A percentile compares a stretch with the other conserved stretches of the same genome.
These are phyloP conservation scores for Apocrypta bakeri DNA, from an alignment of 1,140 invertebrate genomes.

Conservation along the genomic window DNA sequence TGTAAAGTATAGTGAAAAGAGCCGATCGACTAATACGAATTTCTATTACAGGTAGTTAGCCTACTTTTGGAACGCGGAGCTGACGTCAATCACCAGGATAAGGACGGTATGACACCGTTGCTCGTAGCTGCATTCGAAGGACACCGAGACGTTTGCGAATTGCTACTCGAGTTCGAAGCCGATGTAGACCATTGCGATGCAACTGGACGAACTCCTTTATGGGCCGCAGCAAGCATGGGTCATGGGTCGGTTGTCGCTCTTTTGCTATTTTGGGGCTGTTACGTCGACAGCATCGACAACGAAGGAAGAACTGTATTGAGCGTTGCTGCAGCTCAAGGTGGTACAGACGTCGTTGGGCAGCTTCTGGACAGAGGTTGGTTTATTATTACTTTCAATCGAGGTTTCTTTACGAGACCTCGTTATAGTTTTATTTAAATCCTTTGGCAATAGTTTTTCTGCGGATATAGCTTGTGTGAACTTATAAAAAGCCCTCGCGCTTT, in stretches of 20 bases:
- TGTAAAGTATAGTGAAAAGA: not conserved
- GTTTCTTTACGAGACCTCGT: not conserved
- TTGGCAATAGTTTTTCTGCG: not conserved
- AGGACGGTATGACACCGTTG: constrained; percentile 94
- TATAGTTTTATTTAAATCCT: not conserved
- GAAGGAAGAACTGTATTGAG: constrained; percentile 93
- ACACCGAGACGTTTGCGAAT: constrained; percentile 88
- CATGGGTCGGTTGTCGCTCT: constrained; percentile 87
- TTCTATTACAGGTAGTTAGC: constrained; percentile 77
- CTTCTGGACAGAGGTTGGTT: constrained; percentile 85
- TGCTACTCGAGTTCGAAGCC: constrained; percentile 89
- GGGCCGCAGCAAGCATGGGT: constrained; percentile 90
- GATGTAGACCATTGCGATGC: constrained; percentile 90
- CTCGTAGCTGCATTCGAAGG: constrained; percentile 96
- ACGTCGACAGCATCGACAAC: constrained; percentile 91
- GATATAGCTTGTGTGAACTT: not conserved
- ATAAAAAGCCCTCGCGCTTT: not conserved
- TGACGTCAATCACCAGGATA: constrained; percentile 90
- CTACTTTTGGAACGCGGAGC: constrained; percentile 90
- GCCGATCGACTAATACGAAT: not conserved
- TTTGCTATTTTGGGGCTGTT: constrained; percentile 91
- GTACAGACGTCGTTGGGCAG: constrained; percentile 87
- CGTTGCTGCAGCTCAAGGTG: constrained; percentile 91
- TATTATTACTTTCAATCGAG: not conserved
- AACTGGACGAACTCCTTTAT: constrained; percentile 85